Evolutionary conservation across 2,797 vertebrate genomes (phyloP).

Genomic region (Mus caroli): DNA sequence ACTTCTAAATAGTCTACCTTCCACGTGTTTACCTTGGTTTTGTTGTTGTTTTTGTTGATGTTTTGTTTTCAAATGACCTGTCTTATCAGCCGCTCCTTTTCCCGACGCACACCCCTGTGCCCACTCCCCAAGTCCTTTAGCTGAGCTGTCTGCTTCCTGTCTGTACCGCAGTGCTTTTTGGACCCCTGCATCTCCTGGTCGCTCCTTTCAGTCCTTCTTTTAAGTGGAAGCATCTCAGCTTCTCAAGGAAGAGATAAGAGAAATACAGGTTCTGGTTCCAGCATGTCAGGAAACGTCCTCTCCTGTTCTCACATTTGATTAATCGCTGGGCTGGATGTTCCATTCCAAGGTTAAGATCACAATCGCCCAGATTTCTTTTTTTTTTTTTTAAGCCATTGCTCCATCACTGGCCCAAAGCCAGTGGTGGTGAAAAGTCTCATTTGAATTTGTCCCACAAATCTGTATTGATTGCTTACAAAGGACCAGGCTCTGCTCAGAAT

Average conservation of each 20-base stretch:
- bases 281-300: conserved; percentile 67
- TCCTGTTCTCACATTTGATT: conserved; percentile 64
- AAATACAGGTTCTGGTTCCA: conserved; percentile 57
- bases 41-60: conserved; percentile 19
- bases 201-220: conserved; percentile 53
- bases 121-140: background rate
- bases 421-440: background rate
- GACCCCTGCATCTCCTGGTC: background rate
- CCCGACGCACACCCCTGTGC: background rate
- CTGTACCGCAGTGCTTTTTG: conserved; percentile 17
- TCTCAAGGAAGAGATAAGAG: conserved; percentile 54
- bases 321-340: conserved; percentile 63
- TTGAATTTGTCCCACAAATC: conserved; percentile 65
- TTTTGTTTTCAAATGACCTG: conserved; percentile 49
- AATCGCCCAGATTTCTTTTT: conserved; percentile 50
- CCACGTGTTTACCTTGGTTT: background rate
- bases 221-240: conserved; percentile 45
- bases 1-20: conserved; percentile 9
- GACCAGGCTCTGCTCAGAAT: conserved; percentile 25
- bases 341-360: conserved; percentile 68
- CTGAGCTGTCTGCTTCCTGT: conserved; percentile 42
- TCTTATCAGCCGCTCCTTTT: conserved; percentile 66
- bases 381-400: conserved; percentile 38
- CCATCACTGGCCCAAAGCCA: conserved; percentile 53
- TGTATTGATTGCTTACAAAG: background rate